These are phyloP conservation scores for Pluvianellus socialis DNA, from an alignment of 2,113 vertebrate genomes.

Conservation along the genomic window DNA sequence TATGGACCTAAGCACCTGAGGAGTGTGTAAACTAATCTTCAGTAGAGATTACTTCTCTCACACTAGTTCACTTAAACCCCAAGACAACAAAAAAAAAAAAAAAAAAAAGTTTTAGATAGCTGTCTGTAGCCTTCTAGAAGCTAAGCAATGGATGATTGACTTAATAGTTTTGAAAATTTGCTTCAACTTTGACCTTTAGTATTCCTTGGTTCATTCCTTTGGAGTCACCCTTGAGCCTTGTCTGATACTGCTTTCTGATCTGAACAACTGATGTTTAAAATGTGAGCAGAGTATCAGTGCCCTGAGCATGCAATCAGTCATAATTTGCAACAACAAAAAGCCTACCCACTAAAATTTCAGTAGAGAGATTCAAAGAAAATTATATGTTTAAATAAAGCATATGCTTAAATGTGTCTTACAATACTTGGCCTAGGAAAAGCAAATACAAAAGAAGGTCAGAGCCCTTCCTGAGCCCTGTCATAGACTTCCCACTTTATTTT, in stretches of 20 bases:
- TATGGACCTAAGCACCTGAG: background rate
- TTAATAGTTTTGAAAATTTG: background rate
- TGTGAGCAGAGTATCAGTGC: background rate
- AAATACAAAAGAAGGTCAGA: background rate
- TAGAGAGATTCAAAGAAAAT: background rate
- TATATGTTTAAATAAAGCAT: background rate
- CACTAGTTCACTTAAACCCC: accelerated
- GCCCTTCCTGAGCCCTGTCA: background rate
- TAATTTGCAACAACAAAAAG: background rate
- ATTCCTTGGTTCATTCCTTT: background rate
- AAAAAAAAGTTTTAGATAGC: background rate
- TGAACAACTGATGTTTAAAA: background rate
- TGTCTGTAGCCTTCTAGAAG: background rate
- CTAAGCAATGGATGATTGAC: background rate
- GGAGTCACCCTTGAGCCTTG: background rate
- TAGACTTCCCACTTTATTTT: background rate
- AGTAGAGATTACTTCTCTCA: background rate
- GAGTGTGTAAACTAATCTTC: background rate
- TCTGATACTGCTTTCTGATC: background rate
- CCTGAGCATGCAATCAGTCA: background rate
- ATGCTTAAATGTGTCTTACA: background rate
- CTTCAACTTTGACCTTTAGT: background rate
- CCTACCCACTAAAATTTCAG: background rate
- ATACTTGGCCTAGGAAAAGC: background rate
- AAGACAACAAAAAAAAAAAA: background rate